phyloP scores from a whole-genome alignment of 2,888 invertebrate species.

The Hirtodrosophila duncani region DNA sequence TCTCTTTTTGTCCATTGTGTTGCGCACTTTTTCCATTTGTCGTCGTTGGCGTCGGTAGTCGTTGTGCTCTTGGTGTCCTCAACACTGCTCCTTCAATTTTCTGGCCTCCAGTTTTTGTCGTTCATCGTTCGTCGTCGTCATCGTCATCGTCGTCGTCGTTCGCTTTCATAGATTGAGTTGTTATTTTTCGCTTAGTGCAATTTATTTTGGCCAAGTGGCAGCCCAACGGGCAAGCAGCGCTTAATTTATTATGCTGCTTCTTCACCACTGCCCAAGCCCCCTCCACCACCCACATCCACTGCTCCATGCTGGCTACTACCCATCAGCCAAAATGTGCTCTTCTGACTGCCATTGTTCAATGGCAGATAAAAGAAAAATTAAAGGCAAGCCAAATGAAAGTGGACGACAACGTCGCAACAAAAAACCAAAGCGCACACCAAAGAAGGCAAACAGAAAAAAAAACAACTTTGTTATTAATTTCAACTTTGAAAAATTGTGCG shows the following conservation, averaged over 20 bases:
- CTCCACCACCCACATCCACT: neutral
- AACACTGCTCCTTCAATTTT: slow-evolving; percentile 64
- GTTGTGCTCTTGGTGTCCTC: neutral
- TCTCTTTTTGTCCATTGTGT: slow-evolving; percentile 56
- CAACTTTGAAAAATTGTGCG: slow-evolving; percentile 70
- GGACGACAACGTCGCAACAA: slow-evolving; percentile 7
- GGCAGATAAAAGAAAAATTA: slow-evolving; percentile 73
- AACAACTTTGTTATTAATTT: slow-evolving; percentile 63
- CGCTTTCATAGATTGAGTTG: slow-evolving; percentile 61
- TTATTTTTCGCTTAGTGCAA: slow-evolving; percentile 72
- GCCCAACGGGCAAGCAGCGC: slow-evolving; percentile 67
- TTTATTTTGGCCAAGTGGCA: slow-evolving; percentile 74
- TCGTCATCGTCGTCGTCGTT: slow-evolving; percentile 17
- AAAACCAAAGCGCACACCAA: neutral
- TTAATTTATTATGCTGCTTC: slow-evolving; percentile 66
- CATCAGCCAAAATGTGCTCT: slow-evolving; percentile 54
- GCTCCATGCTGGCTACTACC: slow-evolving; percentile 13
- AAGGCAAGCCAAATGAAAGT: slow-evolving; percentile 66
- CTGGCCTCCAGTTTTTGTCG: slow-evolving; percentile 71
- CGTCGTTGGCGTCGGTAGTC: slow-evolving; percentile 17
- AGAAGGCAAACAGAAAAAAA: slow-evolving; percentile 1
- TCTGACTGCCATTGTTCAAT: slow-evolving; percentile 71
- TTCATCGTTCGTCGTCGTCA: slow-evolving; percentile 34
- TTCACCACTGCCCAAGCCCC: slow-evolving; percentile 1
- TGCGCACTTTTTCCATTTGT: slow-evolving; percentile 70